Evolutionary conservation across 2,113 vertebrate species (phyloP).

Genomic region (Sapayoa aenigma): DNA sequence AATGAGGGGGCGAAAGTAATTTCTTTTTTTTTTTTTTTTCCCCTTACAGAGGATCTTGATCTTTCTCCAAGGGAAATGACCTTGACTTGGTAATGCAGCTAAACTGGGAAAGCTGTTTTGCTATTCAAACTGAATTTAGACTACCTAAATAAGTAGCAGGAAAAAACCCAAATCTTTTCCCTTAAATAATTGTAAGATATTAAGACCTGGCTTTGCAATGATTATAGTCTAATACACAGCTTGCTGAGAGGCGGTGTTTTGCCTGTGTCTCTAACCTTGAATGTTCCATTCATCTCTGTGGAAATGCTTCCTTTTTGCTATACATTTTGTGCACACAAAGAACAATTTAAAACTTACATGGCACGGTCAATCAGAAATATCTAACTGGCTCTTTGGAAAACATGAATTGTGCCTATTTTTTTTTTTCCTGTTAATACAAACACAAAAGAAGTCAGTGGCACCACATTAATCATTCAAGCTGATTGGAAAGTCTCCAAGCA

Average conservation of each 20-base stretch:
- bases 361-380: conserved; percentile 21
- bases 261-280: conserved; percentile 2
- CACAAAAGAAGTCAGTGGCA: conserved; percentile 59
- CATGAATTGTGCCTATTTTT: background rate
- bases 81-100: conserved; percentile 37
- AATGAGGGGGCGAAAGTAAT: background rate
- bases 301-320: conserved; percentile 39
- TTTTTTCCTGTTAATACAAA: conserved; percentile 3
- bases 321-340: conserved; percentile 30
- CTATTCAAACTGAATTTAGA: conserved; percentile 52
- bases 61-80: conserved; percentile 37
- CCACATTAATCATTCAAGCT: conserved; percentile 64
- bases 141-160: conserved; percentile 24
- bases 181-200: conserved; percentile 39
- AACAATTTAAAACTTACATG: conserved; percentile 36
- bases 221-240: conserved; percentile 20
- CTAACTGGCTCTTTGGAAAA: conserved; percentile 36
- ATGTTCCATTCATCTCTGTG: conserved; percentile 22
- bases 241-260: background rate
- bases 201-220: conserved; percentile 25
- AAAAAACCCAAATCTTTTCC: conserved; percentile 22
- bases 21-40: background rate
- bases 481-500: conserved; percentile 14
- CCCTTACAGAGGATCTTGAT: conserved; percentile 8
- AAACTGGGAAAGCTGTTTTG: conserved; percentile 21